Percentiles rank a stretch among this genome's conserved stretches.
phyloP scores from a whole-genome alignment of 2,113 vertebrate genomes.

The Silurus meridionalis region DNA sequence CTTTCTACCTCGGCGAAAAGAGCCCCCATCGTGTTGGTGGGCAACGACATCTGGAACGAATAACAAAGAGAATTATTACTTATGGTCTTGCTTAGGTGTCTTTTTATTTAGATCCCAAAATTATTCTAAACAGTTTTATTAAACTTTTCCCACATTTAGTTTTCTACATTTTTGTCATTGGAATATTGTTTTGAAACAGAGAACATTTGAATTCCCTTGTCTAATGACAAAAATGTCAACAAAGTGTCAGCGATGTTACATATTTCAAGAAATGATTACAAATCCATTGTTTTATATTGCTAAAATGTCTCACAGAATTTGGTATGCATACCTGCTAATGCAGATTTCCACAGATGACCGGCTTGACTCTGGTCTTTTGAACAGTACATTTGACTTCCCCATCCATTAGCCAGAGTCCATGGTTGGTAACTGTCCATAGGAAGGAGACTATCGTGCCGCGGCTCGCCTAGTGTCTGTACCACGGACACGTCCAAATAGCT shows the following conservation, averaged over 20 bases:
- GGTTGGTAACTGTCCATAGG: constrained; percentile 90
- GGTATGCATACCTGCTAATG: constrained; percentile 81
- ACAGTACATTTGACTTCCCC: constrained; percentile 91
- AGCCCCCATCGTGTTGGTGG: constrained; percentile 84
- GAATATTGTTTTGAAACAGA: not conserved
- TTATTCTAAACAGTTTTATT: not conserved
- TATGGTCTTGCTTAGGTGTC: constrained; percentile 25
- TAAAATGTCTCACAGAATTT: not conserved
- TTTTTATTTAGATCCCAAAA: not conserved
- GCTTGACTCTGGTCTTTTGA: constrained; percentile 87
- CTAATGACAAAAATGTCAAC: not conserved
- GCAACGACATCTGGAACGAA: constrained; percentile 79
- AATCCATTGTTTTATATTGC: not conserved
- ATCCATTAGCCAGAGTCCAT: constrained; percentile 85
- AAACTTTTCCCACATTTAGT: not conserved
- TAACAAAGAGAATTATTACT: constrained; percentile 45
- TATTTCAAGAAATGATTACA: not conserved
- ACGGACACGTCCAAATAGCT: constrained; percentile 93
- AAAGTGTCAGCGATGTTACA: not conserved
- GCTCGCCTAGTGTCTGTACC: constrained; percentile 83
- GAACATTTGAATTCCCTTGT: not conserved
- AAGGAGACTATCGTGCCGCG: constrained; percentile 83
- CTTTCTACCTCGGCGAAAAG: constrained; percentile 89
- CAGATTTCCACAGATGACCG: constrained; percentile 86
- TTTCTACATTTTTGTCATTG: not conserved